phyloP scores from a whole-genome alignment of 1,140 invertebrate species.

The Pogonognathellus flavescens region DNA sequence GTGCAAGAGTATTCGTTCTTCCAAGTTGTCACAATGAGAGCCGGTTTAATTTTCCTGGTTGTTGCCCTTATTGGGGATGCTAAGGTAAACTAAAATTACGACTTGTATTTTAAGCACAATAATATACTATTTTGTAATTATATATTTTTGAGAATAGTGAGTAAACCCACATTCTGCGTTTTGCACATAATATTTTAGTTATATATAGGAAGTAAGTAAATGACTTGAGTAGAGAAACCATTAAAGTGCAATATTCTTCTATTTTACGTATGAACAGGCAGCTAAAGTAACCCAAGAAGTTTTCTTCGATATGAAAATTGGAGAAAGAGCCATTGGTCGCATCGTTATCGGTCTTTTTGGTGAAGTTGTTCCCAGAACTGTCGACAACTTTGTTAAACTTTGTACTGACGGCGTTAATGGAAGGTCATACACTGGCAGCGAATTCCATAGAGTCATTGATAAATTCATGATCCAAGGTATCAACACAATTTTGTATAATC shows the following conservation, averaged over 20 bases:
- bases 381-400: conserved; percentile 89
- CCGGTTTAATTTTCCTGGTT: conserved; percentile 14
- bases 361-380: conserved; percentile 91
- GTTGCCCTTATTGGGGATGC: conserved; percentile 14
- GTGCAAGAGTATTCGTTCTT: background rate
- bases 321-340: conserved; percentile 81
- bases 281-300: conserved; percentile 85
- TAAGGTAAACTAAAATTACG: conserved; percentile 22
- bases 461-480: conserved; percentile 92
- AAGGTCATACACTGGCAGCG: conserved; percentile 53
- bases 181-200: background rate
- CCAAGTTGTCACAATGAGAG: conserved; percentile 12
- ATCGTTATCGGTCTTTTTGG: conserved; percentile 96
- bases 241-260: background rate
- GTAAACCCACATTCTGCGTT: too few species aligned
- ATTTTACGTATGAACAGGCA: conserved; percentile 9
- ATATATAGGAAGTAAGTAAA: too few species aligned
- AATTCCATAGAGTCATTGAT: conserved; percentile 78
- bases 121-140: background rate
- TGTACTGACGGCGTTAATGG: conserved; percentile 76
- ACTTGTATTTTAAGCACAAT: background rate
- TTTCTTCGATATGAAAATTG: conserved; percentile 91
- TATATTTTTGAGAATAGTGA: too few species aligned
- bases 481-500: too few species aligned
- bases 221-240: too few species aligned